Conservation (phyloP, 2,113 vertebrate species). For the Rhipidura dahli region DNA sequence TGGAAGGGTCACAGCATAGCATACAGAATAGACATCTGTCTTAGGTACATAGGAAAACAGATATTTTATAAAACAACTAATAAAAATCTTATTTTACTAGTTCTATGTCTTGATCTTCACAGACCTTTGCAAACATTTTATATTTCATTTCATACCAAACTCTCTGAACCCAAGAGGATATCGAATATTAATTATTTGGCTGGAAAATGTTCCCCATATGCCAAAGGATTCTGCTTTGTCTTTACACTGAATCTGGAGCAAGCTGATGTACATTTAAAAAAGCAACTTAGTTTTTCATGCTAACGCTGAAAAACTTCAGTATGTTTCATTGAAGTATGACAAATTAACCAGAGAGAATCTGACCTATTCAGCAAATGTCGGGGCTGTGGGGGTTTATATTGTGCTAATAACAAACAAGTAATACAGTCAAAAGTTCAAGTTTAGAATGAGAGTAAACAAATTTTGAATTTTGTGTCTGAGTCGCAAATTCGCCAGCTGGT, state of each 20-base stretch:
- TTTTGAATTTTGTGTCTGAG: neutral
- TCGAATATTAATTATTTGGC: neutral
- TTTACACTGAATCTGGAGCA: neutral
- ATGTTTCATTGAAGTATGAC: neutral
- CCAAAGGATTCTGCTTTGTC: neutral
- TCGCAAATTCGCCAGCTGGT: neutral
- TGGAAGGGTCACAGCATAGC: neutral
- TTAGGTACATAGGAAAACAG: neutral
- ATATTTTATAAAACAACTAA: neutral
- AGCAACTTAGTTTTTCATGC: neutral
- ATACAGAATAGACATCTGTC: neutral
- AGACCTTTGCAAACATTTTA: neutral
- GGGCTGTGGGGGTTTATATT: neutral
- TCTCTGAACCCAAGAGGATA: neutral
- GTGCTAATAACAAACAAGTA: neutral
- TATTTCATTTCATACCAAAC: neutral
- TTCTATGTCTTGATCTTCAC: neutral
- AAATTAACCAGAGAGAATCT: conserved; percentile 21
- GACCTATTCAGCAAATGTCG: conserved; percentile 24
- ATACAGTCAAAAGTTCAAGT: conserved; percentile 3
- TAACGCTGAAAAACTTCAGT: neutral
- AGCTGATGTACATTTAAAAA: neutral
- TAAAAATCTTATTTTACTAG: neutral
- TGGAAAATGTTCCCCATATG: neutral
- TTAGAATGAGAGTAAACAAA: neutral